Base-by-base conservation (phyloP, 2,113 vertebrate genomes). In the Brachirus orientalis region DNA sequence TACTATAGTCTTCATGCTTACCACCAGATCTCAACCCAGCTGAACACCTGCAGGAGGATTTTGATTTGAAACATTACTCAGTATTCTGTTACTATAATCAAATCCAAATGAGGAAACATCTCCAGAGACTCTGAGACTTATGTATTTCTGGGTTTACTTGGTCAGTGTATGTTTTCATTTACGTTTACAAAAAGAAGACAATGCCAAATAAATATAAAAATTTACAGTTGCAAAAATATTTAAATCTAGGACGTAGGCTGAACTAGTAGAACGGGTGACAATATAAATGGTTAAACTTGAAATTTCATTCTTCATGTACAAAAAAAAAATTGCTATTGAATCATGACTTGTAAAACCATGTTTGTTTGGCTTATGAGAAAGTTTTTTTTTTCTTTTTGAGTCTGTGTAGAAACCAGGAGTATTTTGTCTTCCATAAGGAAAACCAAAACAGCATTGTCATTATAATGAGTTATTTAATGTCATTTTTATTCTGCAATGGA, bases 401-500 rank as follows among this genome's bases (percentile, higher is more conserved):
- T 10, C 4, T 10, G 13, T 51, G 16, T 22, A 9, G 6, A 54
- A 38, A 45, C 17, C 11, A 43, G 28, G 28, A 28, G 28, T 28
- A 28, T 28, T 28, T 3, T 28, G 28, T 28, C 11, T 8, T 4
- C 11, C 3, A 45, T 8, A 19, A 35, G 1, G 2, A 44, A 50
- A 56, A 19, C 36, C 20, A 35, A 0, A 18, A 36, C 33, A n/a
- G 17, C 20, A 9, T 6, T 10, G 33, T 63, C 40, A 47, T n/a
- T 8, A 35, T 37, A 44, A 3, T 5, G 22, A 28, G 22, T 28
- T 5, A 28, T 28, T 28, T 28, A 28, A 28, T 5, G 22, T 37
- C 12, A 57, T 55, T 47, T 67, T 84, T 22, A 56, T 41, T 73
- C 47, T 71, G 41, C 59, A 44, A 22, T 22, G 18, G 73, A 71